A percentile compares a stretch with the other conserved stretches of the same genome.
phyloP scores from a whole-genome alignment of 2,113 vertebrate species.

The Tetrax tetrax region DNA sequence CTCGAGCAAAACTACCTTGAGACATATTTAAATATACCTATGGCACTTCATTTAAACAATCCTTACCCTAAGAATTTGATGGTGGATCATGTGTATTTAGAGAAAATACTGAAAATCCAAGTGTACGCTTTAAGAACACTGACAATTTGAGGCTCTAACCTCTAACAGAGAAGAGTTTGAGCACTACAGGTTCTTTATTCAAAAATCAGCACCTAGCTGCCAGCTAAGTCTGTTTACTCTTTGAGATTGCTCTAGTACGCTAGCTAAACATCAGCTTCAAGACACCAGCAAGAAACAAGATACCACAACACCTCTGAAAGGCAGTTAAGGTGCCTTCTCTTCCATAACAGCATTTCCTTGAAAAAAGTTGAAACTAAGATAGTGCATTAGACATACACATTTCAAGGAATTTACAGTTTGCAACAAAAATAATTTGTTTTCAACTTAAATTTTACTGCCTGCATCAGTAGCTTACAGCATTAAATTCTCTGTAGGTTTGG shows the following conservation, averaged over 20 bases:
- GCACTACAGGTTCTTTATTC: background rate
- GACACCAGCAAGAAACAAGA: background rate
- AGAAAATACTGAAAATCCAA: background rate
- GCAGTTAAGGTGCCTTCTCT: background rate
- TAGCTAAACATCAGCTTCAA: background rate
- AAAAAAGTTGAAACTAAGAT: background rate
- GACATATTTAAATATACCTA: background rate
- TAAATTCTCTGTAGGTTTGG: background rate
- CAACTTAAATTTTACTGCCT: background rate
- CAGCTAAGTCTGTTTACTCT: background rate
- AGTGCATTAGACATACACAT: background rate
- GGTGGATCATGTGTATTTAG: background rate
- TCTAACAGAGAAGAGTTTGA: background rate
- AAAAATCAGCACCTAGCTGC: background rate
- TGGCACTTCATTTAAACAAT: background rate
- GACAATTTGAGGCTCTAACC: background rate
- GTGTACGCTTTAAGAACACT: background rate
- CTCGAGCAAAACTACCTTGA: background rate
- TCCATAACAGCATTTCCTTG: background rate
- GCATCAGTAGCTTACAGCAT: background rate
- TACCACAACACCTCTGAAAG: background rate
- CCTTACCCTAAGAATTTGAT: background rate
- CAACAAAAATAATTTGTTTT: background rate
- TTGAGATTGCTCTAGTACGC: background rate
- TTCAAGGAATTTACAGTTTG: background rate